phyloP scores from a whole-genome alignment of 2,113 vertebrate genomes.

The Pteruthius melanotis region DNA sequence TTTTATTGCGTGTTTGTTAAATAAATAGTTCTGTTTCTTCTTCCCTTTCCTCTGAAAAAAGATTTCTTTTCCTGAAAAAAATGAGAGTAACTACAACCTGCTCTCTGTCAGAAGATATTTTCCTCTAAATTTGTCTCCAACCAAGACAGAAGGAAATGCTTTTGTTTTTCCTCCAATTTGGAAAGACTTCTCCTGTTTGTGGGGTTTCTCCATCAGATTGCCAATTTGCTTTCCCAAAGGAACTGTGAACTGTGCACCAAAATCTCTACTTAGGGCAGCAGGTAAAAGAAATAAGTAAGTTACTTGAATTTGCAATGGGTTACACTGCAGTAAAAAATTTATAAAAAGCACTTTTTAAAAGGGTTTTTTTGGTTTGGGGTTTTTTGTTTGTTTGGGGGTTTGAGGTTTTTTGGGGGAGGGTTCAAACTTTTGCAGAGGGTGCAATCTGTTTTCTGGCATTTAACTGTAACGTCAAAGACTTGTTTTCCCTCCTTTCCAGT shows the following conservation, averaged over 20 bases:
- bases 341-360: no score
- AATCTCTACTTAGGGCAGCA: background rate
- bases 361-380: accelerated
- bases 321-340: background rate
- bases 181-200: background rate
- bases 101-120: no score
- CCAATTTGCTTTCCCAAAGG: background rate
- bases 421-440: background rate
- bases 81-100: no score
- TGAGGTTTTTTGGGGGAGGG: accelerated
- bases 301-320: background rate
- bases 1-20: no score
- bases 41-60: no score
- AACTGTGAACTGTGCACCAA: background rate
- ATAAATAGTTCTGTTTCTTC: no score
- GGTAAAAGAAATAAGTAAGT: background rate
- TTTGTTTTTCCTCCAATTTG: background rate
- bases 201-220: background rate
- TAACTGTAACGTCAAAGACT: background rate
- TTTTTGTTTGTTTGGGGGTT: background rate
- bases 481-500: background rate
- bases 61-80: no score
- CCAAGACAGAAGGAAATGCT: background rate
- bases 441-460: background rate
- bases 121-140: no score